Base-by-base conservation (phyloP, 2,113 vertebrate genomes). In the Epinephelus lanceolatus region DNA sequence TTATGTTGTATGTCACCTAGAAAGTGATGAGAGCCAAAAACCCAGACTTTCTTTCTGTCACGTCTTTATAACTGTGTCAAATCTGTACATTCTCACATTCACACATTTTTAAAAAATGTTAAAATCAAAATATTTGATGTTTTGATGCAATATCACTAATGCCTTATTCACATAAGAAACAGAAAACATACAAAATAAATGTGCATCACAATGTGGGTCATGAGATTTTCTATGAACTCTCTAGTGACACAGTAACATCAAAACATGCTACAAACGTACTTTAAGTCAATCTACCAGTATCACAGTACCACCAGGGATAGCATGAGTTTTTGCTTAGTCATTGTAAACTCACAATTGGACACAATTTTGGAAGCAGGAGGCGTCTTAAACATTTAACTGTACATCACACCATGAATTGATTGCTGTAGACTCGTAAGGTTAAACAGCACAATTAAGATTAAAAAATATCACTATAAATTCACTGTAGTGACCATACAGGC, bases 91-190 rank as follows among this genome's bases (percentile, higher is more conserved):
- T 71, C 15, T 57, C n/a, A 68, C 18, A 57, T 49, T 52, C 13
- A 40, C 76, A 67, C 33, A 21, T 27, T 42, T 19, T 59, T 19
- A 6, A 52, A 53, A n/a, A 37, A 52, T 21, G 18, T 10, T 30
- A 12, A 5, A 18, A 33, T 52, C 13, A 3, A 68, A 71, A 71
- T 23, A 56, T 3, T 18, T 1, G 17, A 3, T 65, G 55, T n/a
- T 76, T 33, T 72, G 12, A 0, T 1, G 14, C 14, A 7, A 0
- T 4, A 10, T 45, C 30, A 0, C 14, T 37, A 6, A 5, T 19
- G 10, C 9, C 3, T 18, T 15, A 12, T 5, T 30, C 57, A 25
- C 13, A 72, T 7, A 60, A 14, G 12, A 62, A 27, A 6, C 5
- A 61, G 3, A 27, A 25, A 40, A 37, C 33, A 70, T 27, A 51